Conservation (phyloP, 1,140 invertebrate genomes). For the Lepidotrigona ventralis region DNA sequence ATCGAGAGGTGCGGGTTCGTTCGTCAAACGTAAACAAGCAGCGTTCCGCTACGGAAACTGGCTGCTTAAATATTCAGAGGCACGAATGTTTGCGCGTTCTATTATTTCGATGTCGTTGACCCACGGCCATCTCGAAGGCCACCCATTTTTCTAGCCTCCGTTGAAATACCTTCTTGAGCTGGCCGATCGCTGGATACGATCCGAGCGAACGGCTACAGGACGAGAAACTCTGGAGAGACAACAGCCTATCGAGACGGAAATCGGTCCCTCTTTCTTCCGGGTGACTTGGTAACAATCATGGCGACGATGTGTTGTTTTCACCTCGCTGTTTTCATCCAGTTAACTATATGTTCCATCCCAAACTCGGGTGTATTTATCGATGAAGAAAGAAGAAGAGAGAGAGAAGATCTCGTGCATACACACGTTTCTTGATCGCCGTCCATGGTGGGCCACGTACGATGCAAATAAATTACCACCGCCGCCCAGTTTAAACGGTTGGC, state of each 20-base stretch:
- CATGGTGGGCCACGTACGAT: constrained; percentile 33
- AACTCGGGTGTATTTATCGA: background rate
- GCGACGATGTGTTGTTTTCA: constrained; percentile 26
- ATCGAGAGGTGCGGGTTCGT: background rate
- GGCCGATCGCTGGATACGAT: background rate
- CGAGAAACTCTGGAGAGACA: background rate
- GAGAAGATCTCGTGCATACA: constrained; percentile 21
- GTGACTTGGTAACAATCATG: constrained; percentile 26
- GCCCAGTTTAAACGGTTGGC: constrained; percentile 28
- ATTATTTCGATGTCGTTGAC: constrained; percentile 51
- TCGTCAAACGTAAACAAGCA: constrained; percentile 35
- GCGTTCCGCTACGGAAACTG: constrained; percentile 3
- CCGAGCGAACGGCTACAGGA: too few species aligned
- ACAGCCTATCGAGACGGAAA: background rate
- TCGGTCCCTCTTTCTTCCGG: constrained; percentile 32
- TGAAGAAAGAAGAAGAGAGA: background rate
- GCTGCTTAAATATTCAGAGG: constrained; percentile 35
- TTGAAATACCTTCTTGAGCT: background rate
- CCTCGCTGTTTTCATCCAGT: constrained; percentile 27
- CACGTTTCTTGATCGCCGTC: constrained; percentile 20
- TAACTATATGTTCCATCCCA: background rate
- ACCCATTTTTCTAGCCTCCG: constrained; percentile 26
- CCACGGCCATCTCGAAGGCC: constrained; percentile 40
- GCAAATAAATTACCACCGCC: constrained; percentile 48
- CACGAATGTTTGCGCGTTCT: constrained; percentile 13